phyloP scores from a whole-genome alignment of 2,797 vertebrate species.

The Bradypodion pumilum region DNA sequence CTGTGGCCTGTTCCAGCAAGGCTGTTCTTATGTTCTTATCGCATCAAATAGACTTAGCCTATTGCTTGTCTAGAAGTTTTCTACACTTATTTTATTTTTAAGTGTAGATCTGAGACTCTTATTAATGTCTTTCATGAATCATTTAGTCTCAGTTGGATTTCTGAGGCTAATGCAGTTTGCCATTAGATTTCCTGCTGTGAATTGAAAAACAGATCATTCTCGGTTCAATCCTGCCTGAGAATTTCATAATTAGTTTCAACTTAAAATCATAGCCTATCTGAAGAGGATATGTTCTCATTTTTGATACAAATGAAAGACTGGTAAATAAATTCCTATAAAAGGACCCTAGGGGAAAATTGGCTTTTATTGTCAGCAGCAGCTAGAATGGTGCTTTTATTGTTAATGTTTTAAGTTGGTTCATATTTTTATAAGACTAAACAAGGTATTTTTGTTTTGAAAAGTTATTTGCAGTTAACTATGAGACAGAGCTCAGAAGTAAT shows the following conservation, averaged over 20 bases:
- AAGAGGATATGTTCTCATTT: neutral
- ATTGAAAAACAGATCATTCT: constrained; percentile 40
- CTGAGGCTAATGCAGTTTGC: constrained; percentile 44
- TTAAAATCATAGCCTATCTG: neutral
- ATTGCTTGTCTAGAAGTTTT: constrained; percentile 24
- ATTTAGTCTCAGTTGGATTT: constrained; percentile 24
- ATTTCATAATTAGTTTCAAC: neutral
- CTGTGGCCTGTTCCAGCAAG: too few species aligned
- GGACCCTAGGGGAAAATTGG: neutral
- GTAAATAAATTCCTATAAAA: neutral
- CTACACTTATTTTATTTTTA: neutral
- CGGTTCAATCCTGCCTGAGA: neutral
- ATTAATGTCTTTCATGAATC: constrained; percentile 21
- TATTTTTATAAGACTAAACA: neutral
- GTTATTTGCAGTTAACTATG: neutral
- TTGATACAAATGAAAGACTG: neutral
- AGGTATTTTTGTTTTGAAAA: neutral
- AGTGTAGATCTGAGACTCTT: constrained; percentile 18
- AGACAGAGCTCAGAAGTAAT: neutral
- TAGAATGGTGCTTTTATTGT: neutral
- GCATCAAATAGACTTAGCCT: neutral
- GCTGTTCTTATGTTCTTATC: too few species aligned
- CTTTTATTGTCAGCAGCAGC: neutral
- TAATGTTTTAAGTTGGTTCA: neutral
- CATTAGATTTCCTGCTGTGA: constrained; percentile 41